Conservation (phyloP, 2,888 invertebrate species). For the Acronicta alni region DNA sequence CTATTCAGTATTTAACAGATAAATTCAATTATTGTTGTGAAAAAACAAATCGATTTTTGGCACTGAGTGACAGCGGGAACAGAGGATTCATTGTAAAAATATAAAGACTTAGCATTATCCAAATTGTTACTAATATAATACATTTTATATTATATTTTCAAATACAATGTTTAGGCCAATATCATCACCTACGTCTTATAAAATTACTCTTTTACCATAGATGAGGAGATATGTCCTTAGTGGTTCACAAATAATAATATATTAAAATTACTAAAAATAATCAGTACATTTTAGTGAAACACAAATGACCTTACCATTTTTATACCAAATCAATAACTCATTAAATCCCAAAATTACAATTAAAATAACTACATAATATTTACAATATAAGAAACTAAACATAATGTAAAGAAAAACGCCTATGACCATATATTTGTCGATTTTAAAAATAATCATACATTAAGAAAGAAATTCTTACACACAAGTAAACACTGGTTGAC, state of each 20-base stretch:
- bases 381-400: conserved; percentile 60
- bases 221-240: conserved; percentile 81
- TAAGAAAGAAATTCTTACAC: conserved; percentile 56
- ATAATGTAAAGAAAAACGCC: conserved; percentile 57
- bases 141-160: conserved; percentile 31
- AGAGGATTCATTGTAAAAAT: conserved; percentile 42
- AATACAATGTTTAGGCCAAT: conserved; percentile 58
- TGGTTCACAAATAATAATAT: conserved; percentile 84
- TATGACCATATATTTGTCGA: conserved; percentile 51
- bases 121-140: conserved; percentile 52
- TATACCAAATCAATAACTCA: conserved; percentile 73
- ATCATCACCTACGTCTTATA: conserved; percentile 46
- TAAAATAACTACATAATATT: conserved; percentile 62
- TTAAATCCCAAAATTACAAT: conserved; percentile 68
- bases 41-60: conserved; percentile 43
- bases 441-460: conserved; percentile 56
- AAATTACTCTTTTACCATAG: conserved; percentile 72
- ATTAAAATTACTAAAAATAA: conserved; percentile 84
- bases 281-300: conserved; percentile 88
- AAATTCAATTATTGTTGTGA: conserved; percentile 25
- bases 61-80: conserved; percentile 48
- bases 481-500: conserved; percentile 73
- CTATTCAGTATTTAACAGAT: conserved; percentile 33
- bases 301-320: conserved; percentile 77
- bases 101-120: conserved; percentile 53